Percentiles rank a stretch among this genome's conserved stretches.
These are phyloP conservation scores for Amphipyra berbera DNA, from an alignment of 2,888 invertebrate genomes.

Conservation along the genomic window DNA sequence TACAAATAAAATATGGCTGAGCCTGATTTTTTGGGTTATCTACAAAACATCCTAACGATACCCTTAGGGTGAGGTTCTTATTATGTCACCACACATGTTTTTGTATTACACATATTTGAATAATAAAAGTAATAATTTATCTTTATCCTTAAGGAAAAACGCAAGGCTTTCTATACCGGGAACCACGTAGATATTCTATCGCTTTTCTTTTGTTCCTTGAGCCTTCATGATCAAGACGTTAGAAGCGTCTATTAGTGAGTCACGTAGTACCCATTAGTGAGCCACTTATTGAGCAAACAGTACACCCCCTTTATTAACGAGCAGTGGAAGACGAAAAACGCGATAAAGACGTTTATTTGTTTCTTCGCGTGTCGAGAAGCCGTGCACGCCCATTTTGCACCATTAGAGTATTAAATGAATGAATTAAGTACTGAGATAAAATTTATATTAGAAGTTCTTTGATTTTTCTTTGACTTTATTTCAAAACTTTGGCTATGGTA, in stretches of 20 bases:
- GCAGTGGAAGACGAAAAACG: constrained; percentile 34
- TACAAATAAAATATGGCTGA: no score
- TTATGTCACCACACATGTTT: no score
- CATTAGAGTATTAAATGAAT: constrained; percentile 60
- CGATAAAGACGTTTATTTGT: constrained; percentile 47
- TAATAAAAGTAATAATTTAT: no score
- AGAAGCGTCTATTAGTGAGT: constrained; percentile 21
- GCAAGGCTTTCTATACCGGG: no score
- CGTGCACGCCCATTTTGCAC: constrained; percentile 36
- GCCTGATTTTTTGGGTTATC: no score
- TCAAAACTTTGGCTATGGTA: not conserved
- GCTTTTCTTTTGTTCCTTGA: constrained; percentile 7
- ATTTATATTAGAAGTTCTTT: constrained; percentile 29
- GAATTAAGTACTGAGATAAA: constrained; percentile 52
- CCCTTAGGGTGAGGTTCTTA: no score
- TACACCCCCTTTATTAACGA: constrained; percentile 46
- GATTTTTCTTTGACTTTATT: constrained; percentile 14
- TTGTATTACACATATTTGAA: no score
- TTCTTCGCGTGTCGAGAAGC: constrained; percentile 56
- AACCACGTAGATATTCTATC: not conserved
- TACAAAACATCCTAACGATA: no score
- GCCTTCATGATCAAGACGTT: constrained; percentile 1
- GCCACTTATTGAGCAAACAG: constrained; percentile 43
- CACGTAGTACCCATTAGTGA: constrained; percentile 47
- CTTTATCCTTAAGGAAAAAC: no score